Conservation (phyloP, 2,888 invertebrate species). For the Andricus quercusramuli region DNA sequence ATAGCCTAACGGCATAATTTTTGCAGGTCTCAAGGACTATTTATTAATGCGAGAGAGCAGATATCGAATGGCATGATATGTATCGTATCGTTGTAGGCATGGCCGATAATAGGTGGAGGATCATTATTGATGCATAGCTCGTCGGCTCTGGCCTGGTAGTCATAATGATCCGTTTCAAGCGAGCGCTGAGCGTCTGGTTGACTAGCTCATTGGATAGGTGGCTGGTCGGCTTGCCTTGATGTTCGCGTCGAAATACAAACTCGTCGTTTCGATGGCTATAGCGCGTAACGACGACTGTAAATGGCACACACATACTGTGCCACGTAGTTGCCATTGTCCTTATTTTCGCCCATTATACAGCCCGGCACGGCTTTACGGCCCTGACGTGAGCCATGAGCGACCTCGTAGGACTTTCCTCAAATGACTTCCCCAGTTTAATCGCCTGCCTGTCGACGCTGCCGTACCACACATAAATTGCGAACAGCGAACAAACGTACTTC, state of each 20-base stretch:
- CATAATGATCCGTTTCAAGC: constrained; percentile 66
- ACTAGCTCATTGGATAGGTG: constrained; percentile 55
- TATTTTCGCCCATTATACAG: constrained; percentile 64
- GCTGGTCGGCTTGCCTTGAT: constrained; percentile 51
- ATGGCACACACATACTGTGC: constrained; percentile 54
- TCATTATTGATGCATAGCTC: constrained; percentile 72
- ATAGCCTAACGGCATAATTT: not conserved
- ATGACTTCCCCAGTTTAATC: not conserved
- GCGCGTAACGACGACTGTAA: constrained; percentile 52
- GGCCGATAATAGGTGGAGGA: constrained; percentile 64
- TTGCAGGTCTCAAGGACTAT: not conserved
- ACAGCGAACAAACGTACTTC: not conserved
- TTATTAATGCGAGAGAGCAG: not conserved
- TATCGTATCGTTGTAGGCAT: constrained; percentile 62
- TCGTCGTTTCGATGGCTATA: constrained; percentile 57
- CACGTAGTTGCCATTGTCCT: constrained; percentile 63
- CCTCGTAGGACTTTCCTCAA: constrained; percentile 10
- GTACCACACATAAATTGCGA: not conserved
- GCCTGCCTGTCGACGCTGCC: not conserved
- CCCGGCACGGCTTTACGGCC: constrained; percentile 58
- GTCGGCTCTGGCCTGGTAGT: constrained; percentile 70
- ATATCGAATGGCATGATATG: constrained; percentile 41
- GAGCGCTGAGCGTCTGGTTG: constrained; percentile 62
- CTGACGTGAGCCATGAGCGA: constrained; percentile 58
- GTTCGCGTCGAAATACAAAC: constrained; percentile 62